Percentiles rank a stretch among this genome's conserved stretches.
These are phyloP conservation scores for Diarsia brunnea DNA, from an alignment of 2,888 invertebrate genomes.

Conservation along the genomic window DNA sequence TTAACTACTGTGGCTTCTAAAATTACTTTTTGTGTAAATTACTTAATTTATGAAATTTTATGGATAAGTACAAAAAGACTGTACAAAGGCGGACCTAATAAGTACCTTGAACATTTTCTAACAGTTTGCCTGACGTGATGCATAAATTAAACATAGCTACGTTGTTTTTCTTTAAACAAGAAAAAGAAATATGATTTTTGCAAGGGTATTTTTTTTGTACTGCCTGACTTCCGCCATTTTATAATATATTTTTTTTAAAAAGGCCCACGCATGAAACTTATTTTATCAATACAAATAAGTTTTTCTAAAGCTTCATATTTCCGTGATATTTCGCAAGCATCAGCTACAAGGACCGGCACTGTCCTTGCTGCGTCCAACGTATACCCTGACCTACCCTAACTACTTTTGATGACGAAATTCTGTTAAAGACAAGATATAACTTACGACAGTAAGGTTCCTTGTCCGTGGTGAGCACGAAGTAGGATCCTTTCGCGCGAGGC, in stretches of 20 bases:
- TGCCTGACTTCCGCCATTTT: not conserved
- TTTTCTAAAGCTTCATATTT: not conserved
- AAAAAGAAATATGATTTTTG: not conserved
- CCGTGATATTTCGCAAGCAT: not conserved
- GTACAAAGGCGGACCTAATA: no score
- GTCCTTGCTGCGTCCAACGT: not conserved
- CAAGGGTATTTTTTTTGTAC: not conserved
- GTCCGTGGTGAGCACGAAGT: constrained; percentile 89
- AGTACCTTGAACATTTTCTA: no score
- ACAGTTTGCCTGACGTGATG: no score
- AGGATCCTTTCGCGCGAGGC: constrained; percentile 85
- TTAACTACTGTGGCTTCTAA: not conserved
- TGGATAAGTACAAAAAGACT: no score
- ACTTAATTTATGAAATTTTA: no score
- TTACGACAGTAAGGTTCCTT: constrained; percentile 90
- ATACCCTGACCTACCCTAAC: not conserved
- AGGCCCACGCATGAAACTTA: not conserved
- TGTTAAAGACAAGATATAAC: constrained; percentile 59
- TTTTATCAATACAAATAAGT: not conserved
- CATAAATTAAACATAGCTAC: not conserved
- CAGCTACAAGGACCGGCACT: not conserved
- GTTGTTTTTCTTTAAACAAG: not conserved
- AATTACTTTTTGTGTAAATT: not conserved
- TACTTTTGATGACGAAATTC: not conserved
- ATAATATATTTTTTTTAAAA: not conserved